phyloP scores from a whole-genome alignment of 2,113 vertebrate genomes.

The Chaetorhynchus papuensis region DNA sequence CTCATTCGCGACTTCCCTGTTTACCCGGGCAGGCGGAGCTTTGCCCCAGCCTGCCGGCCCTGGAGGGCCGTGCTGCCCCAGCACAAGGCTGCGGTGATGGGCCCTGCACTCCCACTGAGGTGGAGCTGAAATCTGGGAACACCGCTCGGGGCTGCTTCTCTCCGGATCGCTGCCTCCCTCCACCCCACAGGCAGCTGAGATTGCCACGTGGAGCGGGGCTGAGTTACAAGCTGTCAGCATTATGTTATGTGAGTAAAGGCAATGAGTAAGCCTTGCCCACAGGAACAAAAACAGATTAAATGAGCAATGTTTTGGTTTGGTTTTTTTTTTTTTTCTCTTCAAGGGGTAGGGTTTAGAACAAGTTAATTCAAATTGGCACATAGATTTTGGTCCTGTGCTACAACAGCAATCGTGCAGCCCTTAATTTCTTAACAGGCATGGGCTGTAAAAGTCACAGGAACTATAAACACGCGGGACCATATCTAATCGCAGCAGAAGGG shows the following conservation, averaged over 20 bases:
- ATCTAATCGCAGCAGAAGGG: not conserved
- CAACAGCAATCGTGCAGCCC: not conserved
- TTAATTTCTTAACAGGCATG: not conserved
- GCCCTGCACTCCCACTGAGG: rapidly evolving
- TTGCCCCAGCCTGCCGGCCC: not conserved
- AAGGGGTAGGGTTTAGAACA: not conserved
- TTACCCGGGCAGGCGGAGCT: not conserved
- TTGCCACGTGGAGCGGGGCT: not conserved
- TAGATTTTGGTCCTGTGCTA: not conserved
- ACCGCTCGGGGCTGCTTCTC: not conserved
- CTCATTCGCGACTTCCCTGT: rapidly evolving
- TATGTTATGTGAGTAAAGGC: not conserved
- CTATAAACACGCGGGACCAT: not conserved
- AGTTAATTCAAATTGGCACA: not conserved
- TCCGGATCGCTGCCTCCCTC: not conserved
- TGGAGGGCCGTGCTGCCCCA: not conserved
- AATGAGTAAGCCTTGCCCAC: not conserved
- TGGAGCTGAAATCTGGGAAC: not conserved
- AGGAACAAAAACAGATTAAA: not conserved
- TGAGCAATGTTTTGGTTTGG: not conserved
- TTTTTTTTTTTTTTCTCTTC: not conserved
- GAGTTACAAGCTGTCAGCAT: not conserved
- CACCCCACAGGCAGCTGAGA: not conserved
- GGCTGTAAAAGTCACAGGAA: not conserved
- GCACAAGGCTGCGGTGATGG: not conserved